phyloP scores from a whole-genome alignment of 2,113 vertebrate species.

The Cyprinus carpio region DNA sequence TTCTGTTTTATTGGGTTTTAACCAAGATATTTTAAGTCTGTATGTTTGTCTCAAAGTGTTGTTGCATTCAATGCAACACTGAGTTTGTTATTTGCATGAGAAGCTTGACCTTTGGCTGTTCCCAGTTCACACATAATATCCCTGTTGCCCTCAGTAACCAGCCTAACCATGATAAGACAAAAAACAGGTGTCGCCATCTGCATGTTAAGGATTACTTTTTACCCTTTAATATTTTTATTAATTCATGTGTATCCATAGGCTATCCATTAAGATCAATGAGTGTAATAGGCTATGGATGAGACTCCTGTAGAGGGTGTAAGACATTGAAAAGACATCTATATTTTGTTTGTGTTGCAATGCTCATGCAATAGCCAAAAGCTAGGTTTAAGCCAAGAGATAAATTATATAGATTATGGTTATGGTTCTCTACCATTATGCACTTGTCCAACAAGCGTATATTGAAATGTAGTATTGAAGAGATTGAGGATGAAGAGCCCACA shows the following conservation, averaged over 20 bases:
- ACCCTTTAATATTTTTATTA: neutral
- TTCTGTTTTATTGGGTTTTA: neutral
- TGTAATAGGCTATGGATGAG: neutral
- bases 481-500: no score
- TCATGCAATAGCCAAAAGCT: neutral
- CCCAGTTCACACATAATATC: slow-evolving; percentile 1
- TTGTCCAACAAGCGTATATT: neutral
- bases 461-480: neutral
- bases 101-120: slow-evolving; percentile 46
- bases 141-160: slow-evolving; percentile 39
- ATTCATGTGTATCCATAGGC: neutral
- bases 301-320: neutral
- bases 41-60: neutral
- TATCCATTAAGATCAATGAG: neutral
- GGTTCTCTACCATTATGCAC: neutral
- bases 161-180: neutral
- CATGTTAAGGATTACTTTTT: neutral
- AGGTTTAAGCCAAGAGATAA: neutral
- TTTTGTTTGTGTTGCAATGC: neutral
- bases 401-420: neutral
- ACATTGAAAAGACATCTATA: neutral
- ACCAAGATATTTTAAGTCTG: neutral
- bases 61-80: neutral
- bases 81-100: slow-evolving; percentile 31
- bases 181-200: neutral